Base-by-base conservation (phyloP, 2,113 vertebrate species). In the Python bivittatus region DNA sequence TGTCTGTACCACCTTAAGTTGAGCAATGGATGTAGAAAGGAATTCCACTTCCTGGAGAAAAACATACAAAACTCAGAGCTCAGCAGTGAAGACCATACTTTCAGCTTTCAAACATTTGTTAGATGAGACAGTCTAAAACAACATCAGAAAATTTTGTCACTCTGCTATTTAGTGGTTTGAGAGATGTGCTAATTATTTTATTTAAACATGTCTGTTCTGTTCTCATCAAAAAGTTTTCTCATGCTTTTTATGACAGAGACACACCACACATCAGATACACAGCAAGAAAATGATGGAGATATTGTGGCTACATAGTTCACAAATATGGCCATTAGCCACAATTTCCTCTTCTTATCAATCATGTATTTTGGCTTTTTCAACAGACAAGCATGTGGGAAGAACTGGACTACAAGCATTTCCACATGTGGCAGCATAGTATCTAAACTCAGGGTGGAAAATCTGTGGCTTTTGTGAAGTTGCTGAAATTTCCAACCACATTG, bases 1-100 rank as follows among this genome's bases (percentile, higher is more conserved):
- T 27, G 98, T 99, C 97, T 99, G 99, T 6, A 98, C 98, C 86
- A 99, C 98, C 97, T 99, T 99, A 93, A 99, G 97, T 96, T 99
- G 99, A 10, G 98, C 97, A 48, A 99, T 99, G 42, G 99, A 99
- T 79, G 98, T 98, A 1, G 98, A 98, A 96, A 99, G 94, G 95
- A 99, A 99, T 94, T 99, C 99, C n/a, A 98, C 97, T 94, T 99
- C 99, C 99, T 99, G 93, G 2, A 29, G 53, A 64, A 85, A 29
- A 38, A 15, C 93, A 96, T 91, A 89, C 15, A 88, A 42, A 88
- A 1, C 4, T 11, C 11, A 42, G 38, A 22, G 84, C 42, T 89
- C 53, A 53, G n/a, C 42, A 1, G 17, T 13, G 0, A n/a, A 33
- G 1, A 11, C 27, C n/a, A 29, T 17, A 84, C 1, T 2, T 52